Conservation (phyloP, 2,888 invertebrate genomes). For the Deilephila elpenor region DNA sequence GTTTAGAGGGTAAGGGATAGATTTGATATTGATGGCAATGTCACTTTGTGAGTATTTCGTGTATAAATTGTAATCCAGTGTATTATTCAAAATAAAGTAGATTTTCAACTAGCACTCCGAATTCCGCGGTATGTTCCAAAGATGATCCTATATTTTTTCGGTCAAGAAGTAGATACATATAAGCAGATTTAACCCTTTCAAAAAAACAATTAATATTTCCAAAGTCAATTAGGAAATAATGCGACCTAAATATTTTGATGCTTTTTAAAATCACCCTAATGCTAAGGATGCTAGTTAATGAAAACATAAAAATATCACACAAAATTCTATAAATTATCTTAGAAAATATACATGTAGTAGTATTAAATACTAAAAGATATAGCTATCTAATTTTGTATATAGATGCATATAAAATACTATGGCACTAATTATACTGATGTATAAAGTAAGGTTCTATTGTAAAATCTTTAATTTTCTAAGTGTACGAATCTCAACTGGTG, state of each 20-base stretch:
- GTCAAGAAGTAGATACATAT: background rate
- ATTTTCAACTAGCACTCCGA: constrained; percentile 18
- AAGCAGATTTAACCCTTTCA: background rate
- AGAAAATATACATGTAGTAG: constrained; percentile 4
- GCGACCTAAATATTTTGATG: constrained; percentile 4
- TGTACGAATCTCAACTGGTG: constrained; percentile 64
- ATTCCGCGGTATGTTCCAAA: background rate
- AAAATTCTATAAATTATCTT: constrained; percentile 14
- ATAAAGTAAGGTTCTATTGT: constrained; percentile 40
- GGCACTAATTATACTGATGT: constrained; percentile 48
- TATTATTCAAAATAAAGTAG: constrained; percentile 17
- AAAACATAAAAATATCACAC: background rate
- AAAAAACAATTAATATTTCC: constrained; percentile 7
- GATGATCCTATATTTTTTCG: background rate
- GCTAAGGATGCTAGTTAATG: constrained; percentile 3
- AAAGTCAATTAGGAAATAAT: constrained; percentile 22
- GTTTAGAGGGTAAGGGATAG: constrained; percentile 66
- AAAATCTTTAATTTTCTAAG: constrained; percentile 42
- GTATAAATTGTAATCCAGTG: constrained; percentile 17
- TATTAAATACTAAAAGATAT: constrained; percentile 14
- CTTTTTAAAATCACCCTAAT: constrained; percentile 1
- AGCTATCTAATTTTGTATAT: constrained; percentile 13
- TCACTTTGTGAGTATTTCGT: constrained; percentile 30
- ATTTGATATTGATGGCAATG: constrained; percentile 38
- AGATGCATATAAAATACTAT: constrained; percentile 31